Conservation (phyloP, 1,140 invertebrate species). For the Trichoplusia ni region DNA sequence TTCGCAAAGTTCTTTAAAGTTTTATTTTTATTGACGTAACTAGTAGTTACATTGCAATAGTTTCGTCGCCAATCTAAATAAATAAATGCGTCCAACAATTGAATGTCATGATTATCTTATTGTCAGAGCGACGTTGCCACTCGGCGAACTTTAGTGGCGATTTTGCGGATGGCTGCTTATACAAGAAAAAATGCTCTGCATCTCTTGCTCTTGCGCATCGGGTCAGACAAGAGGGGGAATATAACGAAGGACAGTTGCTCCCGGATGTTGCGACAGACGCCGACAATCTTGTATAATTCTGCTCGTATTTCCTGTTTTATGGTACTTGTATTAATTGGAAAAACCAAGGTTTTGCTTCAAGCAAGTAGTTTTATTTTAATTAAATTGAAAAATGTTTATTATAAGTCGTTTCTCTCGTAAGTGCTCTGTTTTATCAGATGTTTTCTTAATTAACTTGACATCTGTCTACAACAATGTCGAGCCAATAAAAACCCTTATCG, state of each 20-base stretch:
- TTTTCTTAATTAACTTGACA: background rate
- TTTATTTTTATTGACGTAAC: background rate
- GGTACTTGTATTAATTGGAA: constrained; percentile 22
- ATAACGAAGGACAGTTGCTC: constrained; percentile 4
- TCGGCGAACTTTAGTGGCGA: constrained; percentile 22
- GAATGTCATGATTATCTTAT: constrained; percentile 30
- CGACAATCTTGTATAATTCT: constrained; percentile 7
- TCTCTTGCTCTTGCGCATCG: constrained; percentile 24
- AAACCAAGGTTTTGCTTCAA: constrained; percentile 25
- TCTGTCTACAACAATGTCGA: background rate
- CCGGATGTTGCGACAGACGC: constrained; percentile 45
- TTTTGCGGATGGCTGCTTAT: constrained; percentile 31
- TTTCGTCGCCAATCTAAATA: constrained; percentile 7
- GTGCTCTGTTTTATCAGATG: too few species aligned
- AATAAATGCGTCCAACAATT: constrained; percentile 25
- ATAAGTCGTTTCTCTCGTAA: background rate
- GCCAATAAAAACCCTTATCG: background rate
- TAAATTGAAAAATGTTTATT: background rate
- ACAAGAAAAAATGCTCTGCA: constrained; percentile 16
- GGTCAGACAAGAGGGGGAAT: background rate
- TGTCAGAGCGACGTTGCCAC: constrained; percentile 25
- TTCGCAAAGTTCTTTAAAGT: background rate
- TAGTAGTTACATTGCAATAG: background rate
- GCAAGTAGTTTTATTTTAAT: background rate
- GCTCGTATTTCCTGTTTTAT: constrained; percentile 31